Percentiles rank a stretch among this genome's conserved stretches.
phyloP scores from a whole-genome alignment of 2,888 invertebrate genomes.

The Cistogaster globosa region DNA sequence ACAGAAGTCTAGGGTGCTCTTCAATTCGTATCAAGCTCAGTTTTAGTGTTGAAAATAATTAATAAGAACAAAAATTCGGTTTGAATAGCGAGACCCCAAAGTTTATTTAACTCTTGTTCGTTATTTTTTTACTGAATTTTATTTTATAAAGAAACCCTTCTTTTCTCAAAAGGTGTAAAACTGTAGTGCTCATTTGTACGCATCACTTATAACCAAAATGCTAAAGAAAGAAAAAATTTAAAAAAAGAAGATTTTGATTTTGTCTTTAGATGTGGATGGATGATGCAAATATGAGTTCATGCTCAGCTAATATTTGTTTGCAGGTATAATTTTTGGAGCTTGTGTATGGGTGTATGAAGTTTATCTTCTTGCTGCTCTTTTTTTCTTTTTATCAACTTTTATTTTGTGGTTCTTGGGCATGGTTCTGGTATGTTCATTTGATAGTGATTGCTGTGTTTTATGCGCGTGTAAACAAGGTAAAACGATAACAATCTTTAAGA shows the following conservation, averaged over 20 bases:
- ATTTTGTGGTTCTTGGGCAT: constrained; percentile 46
- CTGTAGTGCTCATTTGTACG: constrained; percentile 70
- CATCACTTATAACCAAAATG: constrained; percentile 55
- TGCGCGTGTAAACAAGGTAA: constrained; percentile 79
- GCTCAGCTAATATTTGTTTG: constrained; percentile 69
- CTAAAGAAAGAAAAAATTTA: not conserved
- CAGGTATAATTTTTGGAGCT: constrained; percentile 56
- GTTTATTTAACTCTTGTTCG: constrained; percentile 33
- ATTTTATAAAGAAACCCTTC: constrained; percentile 37
- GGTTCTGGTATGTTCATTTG: constrained; percentile 70
- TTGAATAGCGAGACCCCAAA: constrained; percentile 24
- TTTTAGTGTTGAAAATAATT: constrained; percentile 22
- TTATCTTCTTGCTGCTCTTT: constrained; percentile 8
- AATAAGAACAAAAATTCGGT: constrained; percentile 54
- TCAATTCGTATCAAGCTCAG: not conserved
- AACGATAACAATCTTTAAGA: constrained; percentile 70
- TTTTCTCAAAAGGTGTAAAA: constrained; percentile 64
- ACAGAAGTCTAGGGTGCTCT: constrained; percentile 24
- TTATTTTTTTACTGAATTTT: constrained; percentile 6
- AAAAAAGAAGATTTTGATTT: constrained; percentile 38
- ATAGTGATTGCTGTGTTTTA: constrained; percentile 69
- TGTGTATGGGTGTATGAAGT: constrained; percentile 17
- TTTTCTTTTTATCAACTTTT: not conserved
- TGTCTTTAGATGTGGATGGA: constrained; percentile 23
- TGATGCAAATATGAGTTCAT: constrained; percentile 61